Base-by-base conservation (phyloP, 2,797 vertebrate genomes). In the Acanthornis magna region DNA sequence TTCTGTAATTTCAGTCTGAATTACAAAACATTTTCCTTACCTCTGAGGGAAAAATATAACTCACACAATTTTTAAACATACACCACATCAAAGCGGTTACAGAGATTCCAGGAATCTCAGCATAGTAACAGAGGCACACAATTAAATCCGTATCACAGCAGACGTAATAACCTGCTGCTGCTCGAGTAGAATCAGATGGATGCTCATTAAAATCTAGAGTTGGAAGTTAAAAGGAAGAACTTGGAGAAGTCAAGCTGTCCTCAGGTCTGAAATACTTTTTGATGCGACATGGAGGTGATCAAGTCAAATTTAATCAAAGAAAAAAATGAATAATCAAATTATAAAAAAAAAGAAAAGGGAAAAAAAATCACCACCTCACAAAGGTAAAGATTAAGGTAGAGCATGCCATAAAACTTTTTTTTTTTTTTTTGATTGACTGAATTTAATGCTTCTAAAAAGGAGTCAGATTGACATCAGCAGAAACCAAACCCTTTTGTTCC, bases 171-270 rank as follows among this genome's bases (percentile, higher is more conserved):
- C 32, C 79, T 84, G 70, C 48, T 91, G 60, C 92, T 32, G 20
- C 87, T 88, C 34, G 21, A 93, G 27, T 8, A 83, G 62, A 93
- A 91, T 89, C 93, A 45, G 65, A 91, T 38, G 85, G 88, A 74
- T 86, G 78, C 76, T 96, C 79, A 95, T 94, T 96, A 96, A 96
- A 97, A 96, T 66, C 50, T 84, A 32, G 63, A 94, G 88, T 13
- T 88, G 91, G 96, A 95, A 94, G 82, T 93, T 96, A 71, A 95
- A 94, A 97, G 85, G 43, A 93, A 95, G 55, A 93, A 74, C 43
- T 61, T 60, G 20, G 55, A 77, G 92, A 90, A 91, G 79, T 76
- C 96, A 96, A 95, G 90, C 86, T 95, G 87, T 96, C 83, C 55
- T 85, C 87, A 80, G 76, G 72, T 88, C 77, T 89, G 61, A 89